Conservation (phyloP, 2,888 invertebrate species). For the Beris morrisii region DNA sequence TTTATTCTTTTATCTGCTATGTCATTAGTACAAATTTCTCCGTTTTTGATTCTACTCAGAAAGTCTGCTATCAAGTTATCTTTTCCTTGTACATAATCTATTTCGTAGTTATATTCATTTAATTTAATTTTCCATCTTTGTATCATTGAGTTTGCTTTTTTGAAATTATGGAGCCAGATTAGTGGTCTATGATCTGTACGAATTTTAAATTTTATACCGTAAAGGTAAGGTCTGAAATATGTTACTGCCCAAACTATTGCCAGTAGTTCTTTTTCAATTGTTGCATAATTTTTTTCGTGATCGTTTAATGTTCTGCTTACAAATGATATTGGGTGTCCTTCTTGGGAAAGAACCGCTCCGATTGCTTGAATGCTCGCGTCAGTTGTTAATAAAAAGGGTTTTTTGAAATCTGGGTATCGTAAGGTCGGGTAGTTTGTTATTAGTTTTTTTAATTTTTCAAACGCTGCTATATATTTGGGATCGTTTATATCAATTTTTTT, state of each 20-base stretch:
- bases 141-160: neutral
- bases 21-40: too few relatives aligned
- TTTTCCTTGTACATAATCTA: neutral
- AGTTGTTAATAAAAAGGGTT: conserved; percentile 36
- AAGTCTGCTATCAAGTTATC: neutral
- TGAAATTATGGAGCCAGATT: neutral
- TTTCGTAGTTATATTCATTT: conserved; percentile 1
- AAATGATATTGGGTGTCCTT: conserved; percentile 34
- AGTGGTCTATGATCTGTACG: conserved; percentile 4
- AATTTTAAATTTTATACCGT: conserved; percentile 30
- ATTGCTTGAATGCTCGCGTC: conserved; percentile 36
- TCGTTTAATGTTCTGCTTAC: conserved; percentile 38
- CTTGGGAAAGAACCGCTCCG: conserved; percentile 39
- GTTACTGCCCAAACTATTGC: conserved; percentile 36
- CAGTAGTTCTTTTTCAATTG: conserved; percentile 38
- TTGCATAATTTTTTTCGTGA: conserved; percentile 35
- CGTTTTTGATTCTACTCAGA: conserved; percentile 2
- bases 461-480: conserved; percentile 13
- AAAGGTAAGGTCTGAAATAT: conserved; percentile 38
- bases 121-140: conserved; percentile 9
- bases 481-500: conserved; percentile 17
- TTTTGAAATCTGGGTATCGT: conserved; percentile 37
- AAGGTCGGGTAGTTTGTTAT: conserved; percentile 32
- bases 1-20: too few relatives aligned
- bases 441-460: conserved; percentile 14